Evolutionary conservation across 2,113 vertebrate genomes (phyloP), one percentile per base, ranked within the genome.

Genomic region (Tachysurus fulvidraco): DNA sequence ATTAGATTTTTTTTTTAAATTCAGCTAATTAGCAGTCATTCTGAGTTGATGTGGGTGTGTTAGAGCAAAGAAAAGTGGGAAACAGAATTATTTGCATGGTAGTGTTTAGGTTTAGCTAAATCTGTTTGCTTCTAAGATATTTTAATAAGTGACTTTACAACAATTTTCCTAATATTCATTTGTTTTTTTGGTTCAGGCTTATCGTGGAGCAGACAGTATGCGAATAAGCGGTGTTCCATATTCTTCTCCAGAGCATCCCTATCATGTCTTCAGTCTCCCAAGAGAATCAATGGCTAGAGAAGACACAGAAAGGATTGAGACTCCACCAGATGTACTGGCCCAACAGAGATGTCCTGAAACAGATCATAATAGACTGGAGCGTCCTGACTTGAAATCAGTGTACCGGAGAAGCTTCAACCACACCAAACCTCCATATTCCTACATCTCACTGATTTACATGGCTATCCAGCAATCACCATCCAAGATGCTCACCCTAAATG

Each of bases 371-470:
- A 78, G 82, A 79, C 19, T 82, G 0, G 90, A 88, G 64, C 83
- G 83, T 50, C 88, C 85, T 0, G 73, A 69, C 2, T 52, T 89
- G 28, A 81, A 89, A 74, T 89, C 88, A 59, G 88, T 88, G 50
- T 91, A 91, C 78, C 82, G 83, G 46, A 84, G 90, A 74, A 87
- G 77, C 46, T 88, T 88, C 76, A 91, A 84, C 84, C 90, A 91
- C 17, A 85, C 90, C 82, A 91, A 91, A 28, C 90, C 90, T 14
- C 90, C 90, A 0, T 91, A 91, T 59, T 91, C 90, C 78, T 91
- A 91, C 64, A 91, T 91, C 19, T 91, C 90, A 36, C 86, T 91
- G 0, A 91, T 91, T 62, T 89, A 83, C 88, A 91, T 91, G 90
- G 90, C 90, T 64, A 89, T 91, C 78, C 88, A 91, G 85, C 90